Base-by-base conservation (phyloP, 2,888 invertebrate species). In the Gonocerus acuteangulatus region DNA sequence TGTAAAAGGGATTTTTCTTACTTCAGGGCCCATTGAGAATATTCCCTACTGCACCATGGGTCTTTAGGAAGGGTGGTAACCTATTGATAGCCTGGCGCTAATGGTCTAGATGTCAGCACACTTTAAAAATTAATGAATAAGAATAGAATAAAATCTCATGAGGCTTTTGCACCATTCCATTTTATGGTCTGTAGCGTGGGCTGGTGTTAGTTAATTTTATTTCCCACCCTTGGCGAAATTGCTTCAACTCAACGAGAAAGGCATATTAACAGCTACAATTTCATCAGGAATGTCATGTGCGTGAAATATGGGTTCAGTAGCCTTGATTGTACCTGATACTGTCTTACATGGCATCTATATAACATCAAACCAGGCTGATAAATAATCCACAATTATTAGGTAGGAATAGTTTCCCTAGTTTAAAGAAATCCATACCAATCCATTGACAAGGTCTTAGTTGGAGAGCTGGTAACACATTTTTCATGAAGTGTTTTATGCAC, bases 211-310 rank as follows among this genome's bases (percentile, higher is more conserved):
- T 42, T n/a, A 42, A 42, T 42, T 42, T 42, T 42, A 42, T 42
- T 9, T 42, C 42, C 42, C 42, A 42, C 4, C 32, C 32, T 32
- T 32, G 32, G 11, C 32, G 32, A 32, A 32, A 32, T 32, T 32
- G 6, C 32, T 32, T 32, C 7, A 32, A 32, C 32, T 32, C 32
- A 11, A 32, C 32, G 32, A 32, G 32, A 32, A 32, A 32, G 32
- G 32, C 32, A 32, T 32, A 32, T 32, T 32, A 32, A 9, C 32
- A 32, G 32, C 15, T n/a, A 11, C 15, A 9, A 47, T 47, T 47
- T 47, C 47, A 47, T 47, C 32, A 6, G 32, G 32, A 19, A 47
- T 47, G 47, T 21, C 47, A 47, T 47, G 47, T 19, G 47, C n/a
- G 47, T 18, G 19, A 47, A 47, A 47, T 47, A 6, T 47, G 3